Percentiles rank a stretch among this genome's conserved stretches.
Evolutionary conservation across 2,888 invertebrate species (phyloP).

Genomic region (Habroteleia sp.): DNA sequence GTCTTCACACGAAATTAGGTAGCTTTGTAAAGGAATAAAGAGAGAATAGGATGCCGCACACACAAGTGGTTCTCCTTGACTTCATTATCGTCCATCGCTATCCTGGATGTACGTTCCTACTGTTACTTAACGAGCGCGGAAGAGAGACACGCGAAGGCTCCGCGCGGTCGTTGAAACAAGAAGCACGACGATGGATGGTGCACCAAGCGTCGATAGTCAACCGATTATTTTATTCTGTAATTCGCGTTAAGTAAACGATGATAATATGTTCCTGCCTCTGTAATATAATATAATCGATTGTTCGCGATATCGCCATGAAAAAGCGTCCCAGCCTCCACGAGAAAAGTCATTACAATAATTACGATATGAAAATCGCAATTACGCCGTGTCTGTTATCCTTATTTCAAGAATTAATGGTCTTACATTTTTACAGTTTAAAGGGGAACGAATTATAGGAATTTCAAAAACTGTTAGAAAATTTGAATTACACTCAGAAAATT

Average conservation of each 20-base stretch:
- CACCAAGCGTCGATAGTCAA: conserved; percentile 32
- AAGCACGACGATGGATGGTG: no score
- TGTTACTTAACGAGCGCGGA: conserved; percentile 49
- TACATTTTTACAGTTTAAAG: no score
- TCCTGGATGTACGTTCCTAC: conserved; percentile 54
- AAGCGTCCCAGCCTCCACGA: conserved; percentile 4
- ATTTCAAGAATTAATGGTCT: no score
- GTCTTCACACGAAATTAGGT: conserved; percentile 43
- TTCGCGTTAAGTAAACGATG: conserved; percentile 55
- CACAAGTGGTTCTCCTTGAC: conserved; percentile 77
- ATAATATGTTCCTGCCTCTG: conserved; percentile 49
- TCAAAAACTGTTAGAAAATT: no score
- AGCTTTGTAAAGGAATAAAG: conserved; percentile 38
- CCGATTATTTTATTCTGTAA: conserved; percentile 57
- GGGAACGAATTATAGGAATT: no score
- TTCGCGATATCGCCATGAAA: conserved; percentile 14
- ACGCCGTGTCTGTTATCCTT: conserved; percentile 5
- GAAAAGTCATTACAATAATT: conserved; percentile 22
- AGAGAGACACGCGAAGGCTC: background rate
- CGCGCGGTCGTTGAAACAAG: background rate
- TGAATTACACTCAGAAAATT: no score
- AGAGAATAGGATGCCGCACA: conserved; percentile 67
- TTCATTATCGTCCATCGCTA: conserved; percentile 67
- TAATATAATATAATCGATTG: conserved; percentile 47
- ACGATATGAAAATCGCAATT: conserved; percentile 16